A percentile compares a stretch with the other conserved stretches of the same genome.
Evolutionary conservation across 1,140 invertebrate genomes (phyloP).

Genomic region (Homarus americanus): DNA sequence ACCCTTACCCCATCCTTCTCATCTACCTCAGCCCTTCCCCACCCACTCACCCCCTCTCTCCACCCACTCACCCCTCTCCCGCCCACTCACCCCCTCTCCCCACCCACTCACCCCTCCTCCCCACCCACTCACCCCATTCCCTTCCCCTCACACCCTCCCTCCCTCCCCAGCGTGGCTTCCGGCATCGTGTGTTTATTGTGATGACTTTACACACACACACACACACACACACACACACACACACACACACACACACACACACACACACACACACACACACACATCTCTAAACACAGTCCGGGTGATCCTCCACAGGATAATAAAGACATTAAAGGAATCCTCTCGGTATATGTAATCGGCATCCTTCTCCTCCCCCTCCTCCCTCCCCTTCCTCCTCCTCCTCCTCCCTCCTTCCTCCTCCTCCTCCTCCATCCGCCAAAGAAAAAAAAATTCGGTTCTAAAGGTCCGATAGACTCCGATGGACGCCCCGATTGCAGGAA

Average conservation of each 20-base stretch:
- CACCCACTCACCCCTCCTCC: neutral
- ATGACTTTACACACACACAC: neutral
- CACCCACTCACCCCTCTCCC: neutral
- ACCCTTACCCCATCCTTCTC: too few relatives aligned
- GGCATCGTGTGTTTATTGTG: too few relatives aligned
- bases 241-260: slow-evolving; percentile 25
- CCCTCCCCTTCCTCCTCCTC: neutral
- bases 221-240: slow-evolving; percentile 15
- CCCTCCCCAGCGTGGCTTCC: too few relatives aligned
- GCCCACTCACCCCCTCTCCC: neutral
- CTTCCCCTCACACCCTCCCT: neutral
- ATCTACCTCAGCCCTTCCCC: neutral
- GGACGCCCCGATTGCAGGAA: too few relatives aligned
- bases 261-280: neutral
- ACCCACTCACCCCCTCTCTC: neutral
- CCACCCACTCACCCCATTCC: neutral
- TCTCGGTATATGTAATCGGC: too few relatives aligned
- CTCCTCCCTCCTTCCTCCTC: neutral
- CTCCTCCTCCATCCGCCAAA: neutral
- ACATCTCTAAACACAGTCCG: too few relatives aligned
- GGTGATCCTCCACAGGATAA: too few relatives aligned
- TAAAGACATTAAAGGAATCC: too few relatives aligned
- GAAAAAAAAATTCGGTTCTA: too few relatives aligned
- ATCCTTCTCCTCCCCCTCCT: neutral
- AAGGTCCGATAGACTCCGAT: too few relatives aligned